A percentile compares a stretch with the other conserved stretches of the same genome.
Conservation (phyloP, 1,140 invertebrate genomes). For the Pentalonia nigronervosa region DNA sequence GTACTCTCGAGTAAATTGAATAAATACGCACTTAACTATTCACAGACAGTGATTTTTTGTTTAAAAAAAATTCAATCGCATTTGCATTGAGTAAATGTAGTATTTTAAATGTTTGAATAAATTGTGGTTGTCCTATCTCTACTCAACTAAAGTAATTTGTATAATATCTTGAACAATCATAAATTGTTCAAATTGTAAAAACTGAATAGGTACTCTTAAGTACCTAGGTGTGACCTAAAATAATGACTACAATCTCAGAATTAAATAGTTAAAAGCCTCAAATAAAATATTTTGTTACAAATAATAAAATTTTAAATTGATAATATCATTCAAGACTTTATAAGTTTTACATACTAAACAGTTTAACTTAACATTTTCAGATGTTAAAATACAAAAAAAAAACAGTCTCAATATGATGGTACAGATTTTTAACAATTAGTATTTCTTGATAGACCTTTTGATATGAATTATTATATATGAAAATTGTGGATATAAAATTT, state of each 20-base stretch:
- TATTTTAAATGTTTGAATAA: background rate
- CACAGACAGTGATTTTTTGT: background rate
- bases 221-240: background rate
- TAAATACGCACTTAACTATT: conserved; percentile 18
- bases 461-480: background rate
- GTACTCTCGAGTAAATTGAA: background rate
- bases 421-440: background rate
- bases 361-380: too few relatives aligned
- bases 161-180: background rate
- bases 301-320: background rate
- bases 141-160: background rate
- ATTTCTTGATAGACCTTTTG: background rate
- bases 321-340: too few relatives aligned
- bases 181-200: background rate
- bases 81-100: background rate
- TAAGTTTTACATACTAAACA: too few relatives aligned
- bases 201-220: background rate
- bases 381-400: too few relatives aligned
- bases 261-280: background rate
- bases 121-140: background rate
- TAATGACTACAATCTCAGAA: background rate
- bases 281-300: background rate
- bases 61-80: background rate
- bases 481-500: too few relatives aligned
- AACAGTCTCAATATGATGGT: too few relatives aligned